phyloP scores from a whole-genome alignment of 2,797 vertebrate species.

The Phoeniculus purpureus region DNA sequence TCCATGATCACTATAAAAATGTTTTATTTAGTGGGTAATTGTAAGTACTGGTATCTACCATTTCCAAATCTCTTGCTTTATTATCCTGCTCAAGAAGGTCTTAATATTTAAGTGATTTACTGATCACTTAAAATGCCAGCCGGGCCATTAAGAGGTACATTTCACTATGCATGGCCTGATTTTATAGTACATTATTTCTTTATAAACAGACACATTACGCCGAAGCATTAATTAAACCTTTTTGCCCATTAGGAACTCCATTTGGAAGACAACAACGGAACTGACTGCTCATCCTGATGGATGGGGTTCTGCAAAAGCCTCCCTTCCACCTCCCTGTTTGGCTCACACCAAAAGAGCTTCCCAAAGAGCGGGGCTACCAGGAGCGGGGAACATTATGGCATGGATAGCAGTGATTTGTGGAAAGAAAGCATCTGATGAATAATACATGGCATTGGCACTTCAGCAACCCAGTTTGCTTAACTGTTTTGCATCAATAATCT shows the following conservation, averaged over 20 bases:
- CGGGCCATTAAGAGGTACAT: slow-evolving; percentile 76
- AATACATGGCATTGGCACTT: slow-evolving; percentile 64
- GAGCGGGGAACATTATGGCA: neutral
- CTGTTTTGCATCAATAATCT: slow-evolving; percentile 74
- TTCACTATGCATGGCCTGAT: slow-evolving; percentile 74
- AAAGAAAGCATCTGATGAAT: slow-evolving; percentile 62
- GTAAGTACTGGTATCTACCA: slow-evolving; percentile 58
- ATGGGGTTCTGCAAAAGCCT: slow-evolving; percentile 6
- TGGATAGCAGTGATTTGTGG: slow-evolving; percentile 63
- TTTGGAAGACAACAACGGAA: slow-evolving; percentile 65
- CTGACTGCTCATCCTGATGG: slow-evolving; percentile 45
- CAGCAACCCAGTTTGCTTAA: slow-evolving; percentile 69
- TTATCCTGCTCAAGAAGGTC: slow-evolving; percentile 78
- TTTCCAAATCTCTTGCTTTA: slow-evolving; percentile 79
- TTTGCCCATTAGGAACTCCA: slow-evolving; percentile 67
- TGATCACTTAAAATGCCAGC: slow-evolving; percentile 78
- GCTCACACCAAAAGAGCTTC: slow-evolving; percentile 47
- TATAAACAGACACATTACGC: slow-evolving; percentile 80
- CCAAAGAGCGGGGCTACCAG: neutral
- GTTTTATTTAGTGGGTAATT: slow-evolving; percentile 80
- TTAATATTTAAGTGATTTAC: slow-evolving; percentile 82
- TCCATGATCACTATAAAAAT: slow-evolving; percentile 77
- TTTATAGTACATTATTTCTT: slow-evolving; percentile 82
- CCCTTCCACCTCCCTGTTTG: neutral
- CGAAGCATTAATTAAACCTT: slow-evolving; percentile 77